Evolutionary conservation across 2,113 vertebrate species (phyloP).

Genomic region (Platysternon megacephalum): DNA sequence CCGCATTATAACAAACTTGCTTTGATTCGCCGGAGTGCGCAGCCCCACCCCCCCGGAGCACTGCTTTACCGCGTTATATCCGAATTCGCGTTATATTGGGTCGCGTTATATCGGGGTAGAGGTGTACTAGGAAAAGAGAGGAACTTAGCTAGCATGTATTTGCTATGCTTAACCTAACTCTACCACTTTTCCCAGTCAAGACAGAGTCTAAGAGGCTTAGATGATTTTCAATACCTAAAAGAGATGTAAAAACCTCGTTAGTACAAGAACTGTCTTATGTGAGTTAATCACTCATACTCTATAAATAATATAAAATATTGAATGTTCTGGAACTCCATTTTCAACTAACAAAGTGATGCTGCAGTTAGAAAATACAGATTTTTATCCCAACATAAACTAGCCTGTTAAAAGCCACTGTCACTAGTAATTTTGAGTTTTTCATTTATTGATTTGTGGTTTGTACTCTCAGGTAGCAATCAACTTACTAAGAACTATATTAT

Average conservation of each 20-base stretch:
- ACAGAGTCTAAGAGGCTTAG: background rate
- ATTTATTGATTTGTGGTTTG: background rate
- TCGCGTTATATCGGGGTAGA: too few species aligned
- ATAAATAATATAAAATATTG: conserved; percentile 9
- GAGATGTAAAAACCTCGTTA: background rate
- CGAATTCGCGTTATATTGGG: too few species aligned
- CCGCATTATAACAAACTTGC: too few species aligned
- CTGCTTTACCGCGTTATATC: too few species aligned
- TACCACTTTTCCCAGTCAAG: background rate
- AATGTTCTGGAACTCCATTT: background rate
- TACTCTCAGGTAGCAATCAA: background rate
- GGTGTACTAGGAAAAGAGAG: conserved; percentile 9
- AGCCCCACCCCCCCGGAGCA: too few species aligned
- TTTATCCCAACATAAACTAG: background rate
- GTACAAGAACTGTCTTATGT: background rate
- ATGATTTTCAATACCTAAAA: conserved; percentile 1
- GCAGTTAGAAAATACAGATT: background rate
- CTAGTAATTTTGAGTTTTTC: background rate
- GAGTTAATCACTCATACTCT: conserved; percentile 18
- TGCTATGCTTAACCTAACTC: background rate
- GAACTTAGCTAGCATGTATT: background rate
- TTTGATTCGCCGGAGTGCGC: too few species aligned
- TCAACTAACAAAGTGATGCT: background rate
- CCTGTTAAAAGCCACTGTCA: background rate
- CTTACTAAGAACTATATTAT: background rate